Base-by-base conservation (phyloP, 2,888 invertebrate genomes). In the Caenorhabditis sinica region DNA sequence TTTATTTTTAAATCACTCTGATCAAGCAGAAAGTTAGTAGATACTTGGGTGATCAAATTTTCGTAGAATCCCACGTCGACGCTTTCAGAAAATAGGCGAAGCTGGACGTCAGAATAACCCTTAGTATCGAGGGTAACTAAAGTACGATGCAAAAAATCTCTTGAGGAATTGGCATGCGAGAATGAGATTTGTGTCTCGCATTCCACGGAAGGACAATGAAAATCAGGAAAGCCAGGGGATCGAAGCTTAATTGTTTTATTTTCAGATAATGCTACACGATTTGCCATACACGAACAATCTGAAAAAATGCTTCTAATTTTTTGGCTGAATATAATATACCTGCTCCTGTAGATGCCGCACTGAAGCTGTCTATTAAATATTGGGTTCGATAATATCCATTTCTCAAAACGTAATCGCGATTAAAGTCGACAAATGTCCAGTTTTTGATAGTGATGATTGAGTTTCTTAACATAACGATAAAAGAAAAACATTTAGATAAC, bases 381-480 rank as follows among this genome's bases (percentile, higher is more conserved):
- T 36, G 33, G n/a, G n/a, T n/a, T n/a, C n/a, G n/a, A n/a, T n/a
- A n/a, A n/a, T 36, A 36, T 40, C 40, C 13, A 40, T 11, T 40
- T 13, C 40, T n/a, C n/a, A n/a, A n/a, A 40, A 11, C 6, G 40
- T 33, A 33, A 33, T 33, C 8, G 33, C 13, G 40, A 4, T 20
- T 20, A 20, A 51, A 51, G 20, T 66, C 66, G 0, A 66, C 66
- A 8, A 30, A 17, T 20, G 49, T 49, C 66, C 66, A 66, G 20
- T 66, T 66, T 17, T 17, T 49, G 9, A 66, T 49, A 17, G 20
- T 30, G 11, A 51, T 33, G 0, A 33, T 28, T 2, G 8, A 9
- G 5, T 33, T n/a, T 28, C 40, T 40, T 40, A 11, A 40, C 6
- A 2, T 40, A 4, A 8, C 33, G 40, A 11, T 40, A 4, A 6